Conservation (phyloP, 2,888 invertebrate species). For the Acanthosepion lycidas region DNA sequence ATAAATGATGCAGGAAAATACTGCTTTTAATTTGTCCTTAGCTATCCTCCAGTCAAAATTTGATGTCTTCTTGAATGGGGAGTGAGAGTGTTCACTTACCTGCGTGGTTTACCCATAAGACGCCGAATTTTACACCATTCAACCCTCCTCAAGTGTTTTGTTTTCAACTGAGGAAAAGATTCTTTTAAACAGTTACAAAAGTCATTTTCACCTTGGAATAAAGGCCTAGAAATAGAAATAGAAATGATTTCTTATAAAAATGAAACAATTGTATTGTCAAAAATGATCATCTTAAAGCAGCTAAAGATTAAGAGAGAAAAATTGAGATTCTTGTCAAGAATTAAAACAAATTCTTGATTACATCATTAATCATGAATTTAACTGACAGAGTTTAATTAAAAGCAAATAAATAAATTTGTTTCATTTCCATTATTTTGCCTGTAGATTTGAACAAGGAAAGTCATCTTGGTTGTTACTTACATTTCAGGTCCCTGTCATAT, state of each 20-base stretch:
- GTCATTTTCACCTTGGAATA: slow-evolving; percentile 97
- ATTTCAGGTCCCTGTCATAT: too few species aligned
- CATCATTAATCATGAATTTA: background rate
- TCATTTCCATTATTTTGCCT: too few species aligned
- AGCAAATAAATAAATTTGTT: background rate
- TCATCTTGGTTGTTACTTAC: too few species aligned
- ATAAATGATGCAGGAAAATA: too few species aligned
- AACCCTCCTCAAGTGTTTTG: slow-evolving; percentile 86
- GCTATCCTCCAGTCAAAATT: background rate
- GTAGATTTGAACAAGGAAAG: too few species aligned
- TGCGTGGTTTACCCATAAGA: slow-evolving; percentile 96
- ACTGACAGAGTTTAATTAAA: background rate
- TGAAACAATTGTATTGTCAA: too few species aligned
- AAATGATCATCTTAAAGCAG: too few species aligned
- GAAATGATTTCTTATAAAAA: slow-evolving; percentile 45
- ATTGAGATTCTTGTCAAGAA: too few species aligned
- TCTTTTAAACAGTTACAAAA: slow-evolving; percentile 94
- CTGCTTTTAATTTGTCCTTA: too few species aligned
- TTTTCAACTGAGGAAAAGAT: slow-evolving; percentile 92
- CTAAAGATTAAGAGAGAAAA: too few species aligned
- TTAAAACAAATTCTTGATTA: background rate
- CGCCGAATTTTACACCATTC: slow-evolving; percentile 97
- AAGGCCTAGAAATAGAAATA: slow-evolving; percentile 79
- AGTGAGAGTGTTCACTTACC: slow-evolving; percentile 78
- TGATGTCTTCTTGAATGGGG: background rate